phyloP scores from a whole-genome alignment of 2,888 invertebrate genomes.

The Oligia latruncula region DNA sequence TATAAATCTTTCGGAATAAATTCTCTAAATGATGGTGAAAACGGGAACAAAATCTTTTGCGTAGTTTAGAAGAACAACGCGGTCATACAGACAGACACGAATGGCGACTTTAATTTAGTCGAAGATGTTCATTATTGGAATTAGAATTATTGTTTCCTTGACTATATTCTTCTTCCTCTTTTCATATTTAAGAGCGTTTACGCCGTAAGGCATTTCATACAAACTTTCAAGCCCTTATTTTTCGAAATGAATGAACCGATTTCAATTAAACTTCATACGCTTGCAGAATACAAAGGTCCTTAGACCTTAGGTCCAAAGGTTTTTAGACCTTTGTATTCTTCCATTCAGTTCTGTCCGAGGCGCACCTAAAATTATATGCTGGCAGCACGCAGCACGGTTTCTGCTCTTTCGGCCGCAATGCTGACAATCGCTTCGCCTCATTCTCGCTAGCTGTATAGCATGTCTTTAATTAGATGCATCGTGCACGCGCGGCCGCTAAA shows the following conservation, averaged over 20 bases:
- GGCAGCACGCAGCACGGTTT: background rate
- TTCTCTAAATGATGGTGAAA: background rate
- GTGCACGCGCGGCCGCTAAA: slow-evolving; percentile 46
- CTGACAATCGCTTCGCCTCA: background rate
- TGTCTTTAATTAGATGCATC: slow-evolving; percentile 59
- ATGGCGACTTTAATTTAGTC: background rate
- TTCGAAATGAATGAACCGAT: too few relatives aligned
- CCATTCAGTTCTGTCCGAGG: background rate
- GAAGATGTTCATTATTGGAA: background rate
- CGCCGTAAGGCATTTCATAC: too few relatives aligned
- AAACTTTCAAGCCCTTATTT: too few relatives aligned
- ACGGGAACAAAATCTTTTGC: background rate
- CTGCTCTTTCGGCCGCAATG: background rate
- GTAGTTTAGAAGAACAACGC: background rate
- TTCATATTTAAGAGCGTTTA: too few relatives aligned
- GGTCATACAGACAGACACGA: background rate
- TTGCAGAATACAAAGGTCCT: too few relatives aligned
- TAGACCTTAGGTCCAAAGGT: too few relatives aligned
- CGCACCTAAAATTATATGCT: background rate
- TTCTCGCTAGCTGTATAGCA: slow-evolving; percentile 26
- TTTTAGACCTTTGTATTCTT: too few relatives aligned
- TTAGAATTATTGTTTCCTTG: background rate
- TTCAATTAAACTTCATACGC: too few relatives aligned
- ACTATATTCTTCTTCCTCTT: background rate
- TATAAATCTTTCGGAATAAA: background rate